phyloP scores from a whole-genome alignment of 2,113 vertebrate species.

The Dasyurus viverrinus region DNA sequence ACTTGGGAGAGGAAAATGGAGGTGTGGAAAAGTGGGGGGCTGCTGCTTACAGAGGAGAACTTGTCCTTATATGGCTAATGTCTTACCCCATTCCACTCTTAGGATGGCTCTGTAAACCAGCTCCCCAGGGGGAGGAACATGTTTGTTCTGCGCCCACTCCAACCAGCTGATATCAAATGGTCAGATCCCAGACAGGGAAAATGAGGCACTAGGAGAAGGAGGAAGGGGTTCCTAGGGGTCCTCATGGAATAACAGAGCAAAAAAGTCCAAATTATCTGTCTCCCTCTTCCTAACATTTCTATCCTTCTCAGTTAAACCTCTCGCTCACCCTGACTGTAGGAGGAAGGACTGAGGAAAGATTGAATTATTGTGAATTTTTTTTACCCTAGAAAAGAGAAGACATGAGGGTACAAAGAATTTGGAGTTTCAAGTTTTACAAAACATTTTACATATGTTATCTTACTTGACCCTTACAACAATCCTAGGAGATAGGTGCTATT shows the following conservation, averaged over 20 bases:
- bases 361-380: neutral
- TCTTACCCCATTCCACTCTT: slow-evolving; percentile 52
- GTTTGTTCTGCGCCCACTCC: slow-evolving; percentile 17
- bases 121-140: neutral
- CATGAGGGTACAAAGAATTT: neutral
- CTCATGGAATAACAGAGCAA: neutral
- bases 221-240: neutral
- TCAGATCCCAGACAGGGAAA: slow-evolving; percentile 9
- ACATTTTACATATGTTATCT: neutral
- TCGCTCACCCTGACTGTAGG: neutral
- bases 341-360: neutral
- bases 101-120: slow-evolving; percentile 16
- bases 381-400: neutral
- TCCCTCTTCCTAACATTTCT: neutral
- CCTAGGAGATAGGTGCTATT: neutral
- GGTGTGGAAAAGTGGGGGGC: slow-evolving; percentile 47
- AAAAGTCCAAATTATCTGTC: neutral
- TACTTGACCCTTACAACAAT: neutral
- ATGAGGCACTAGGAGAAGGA: neutral
- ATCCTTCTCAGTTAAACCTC: neutral
- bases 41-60: neutral
- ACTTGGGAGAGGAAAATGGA: slow-evolving; percentile 13
- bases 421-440: neutral
- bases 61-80: slow-evolving; percentile 60
- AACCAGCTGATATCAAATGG: slow-evolving; percentile 15